Evolutionary conservation across 2,113 vertebrate genomes (phyloP), one percentile per base, ranked within the genome.

Genomic region (Antechinus flavipes): DNA sequence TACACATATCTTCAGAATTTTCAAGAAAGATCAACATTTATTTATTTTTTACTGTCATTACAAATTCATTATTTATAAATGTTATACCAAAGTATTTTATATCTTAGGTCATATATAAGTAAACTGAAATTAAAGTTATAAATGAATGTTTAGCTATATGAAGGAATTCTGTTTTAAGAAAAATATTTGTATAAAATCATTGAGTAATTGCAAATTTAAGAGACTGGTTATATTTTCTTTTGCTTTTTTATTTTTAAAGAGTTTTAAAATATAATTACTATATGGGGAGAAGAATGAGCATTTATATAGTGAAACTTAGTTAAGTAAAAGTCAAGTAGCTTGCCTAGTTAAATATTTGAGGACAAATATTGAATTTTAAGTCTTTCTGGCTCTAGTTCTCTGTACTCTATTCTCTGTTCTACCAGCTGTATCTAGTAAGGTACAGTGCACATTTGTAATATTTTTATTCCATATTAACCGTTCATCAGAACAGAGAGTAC

Each of bases 181-280:
- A 95, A 76, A 52, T 94, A n/a, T 84, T 35, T 92, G 25, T 91
- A 94, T 97, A 53, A 92, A 76, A 90, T 68, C 90, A 52, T 76
- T 96, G 58, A 93, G 56, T 94, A 54, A 0, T 94, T 92, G 68
- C 91, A 35, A 94, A 93, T 94, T 94, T 96, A 94, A 93, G 22
- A 92, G 54, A 68, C 6, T 76, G 3, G 2, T 9, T 3, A 14
- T 46, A 12, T 30, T 30, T 30, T 50, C 50, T 90, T 90, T 90
- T 90, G 6, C 6, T 8, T 26, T 61, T 61, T 68, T 68, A 35
- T 35, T 68, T 68, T 68, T 68, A 11, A 61, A 30, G 10, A 1
- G 2, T 68, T 35, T 35, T 68, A 35, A 68, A 68, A 68, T 68
- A 68, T 35, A 68, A 68, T 27, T 26, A 35, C 30, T 68, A 35